These are phyloP conservation scores for Melanotaenia boesemani DNA, from an alignment of 2,797 vertebrate species.

Conservation along the genomic window DNA sequence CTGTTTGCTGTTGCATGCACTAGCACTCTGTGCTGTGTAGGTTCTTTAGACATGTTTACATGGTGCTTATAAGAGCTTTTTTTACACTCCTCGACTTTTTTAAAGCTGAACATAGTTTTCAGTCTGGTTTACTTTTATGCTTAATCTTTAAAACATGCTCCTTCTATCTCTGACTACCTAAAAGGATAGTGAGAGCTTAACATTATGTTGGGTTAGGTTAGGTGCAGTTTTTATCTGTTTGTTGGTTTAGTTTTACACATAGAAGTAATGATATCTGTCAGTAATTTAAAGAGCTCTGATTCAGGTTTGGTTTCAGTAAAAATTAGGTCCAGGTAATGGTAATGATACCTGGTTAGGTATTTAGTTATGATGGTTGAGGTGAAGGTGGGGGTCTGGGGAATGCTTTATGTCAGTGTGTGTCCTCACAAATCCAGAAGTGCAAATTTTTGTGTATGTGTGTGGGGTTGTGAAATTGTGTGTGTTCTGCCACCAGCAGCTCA, in stretches of 20 bases:
- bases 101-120: background rate
- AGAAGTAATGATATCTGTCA: background rate
- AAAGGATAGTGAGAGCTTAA: background rate
- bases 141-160: background rate
- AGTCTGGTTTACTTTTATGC: background rate
- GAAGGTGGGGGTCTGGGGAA: background rate
- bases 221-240: background rate
- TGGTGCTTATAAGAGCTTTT: background rate
- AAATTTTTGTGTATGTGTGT: conserved; percentile 30
- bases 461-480: conserved; percentile 41
- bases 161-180: background rate
- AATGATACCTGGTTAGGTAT: background rate
- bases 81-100: background rate
- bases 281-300: background rate
- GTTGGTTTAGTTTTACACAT: background rate
- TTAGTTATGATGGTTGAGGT: background rate
- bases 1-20: background rate
- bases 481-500: conserved; percentile 78
- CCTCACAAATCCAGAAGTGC: conserved; percentile 16
- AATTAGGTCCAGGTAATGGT: background rate
- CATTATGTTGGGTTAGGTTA: background rate
- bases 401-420: conserved; percentile 1
- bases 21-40: background rate
- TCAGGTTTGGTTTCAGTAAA: background rate
- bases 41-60: background rate